A percentile compares a stretch with the other conserved stretches of the same genome.
phyloP scores from a whole-genome alignment of 2,888 invertebrate species.

The Subacronicta megacephala region DNA sequence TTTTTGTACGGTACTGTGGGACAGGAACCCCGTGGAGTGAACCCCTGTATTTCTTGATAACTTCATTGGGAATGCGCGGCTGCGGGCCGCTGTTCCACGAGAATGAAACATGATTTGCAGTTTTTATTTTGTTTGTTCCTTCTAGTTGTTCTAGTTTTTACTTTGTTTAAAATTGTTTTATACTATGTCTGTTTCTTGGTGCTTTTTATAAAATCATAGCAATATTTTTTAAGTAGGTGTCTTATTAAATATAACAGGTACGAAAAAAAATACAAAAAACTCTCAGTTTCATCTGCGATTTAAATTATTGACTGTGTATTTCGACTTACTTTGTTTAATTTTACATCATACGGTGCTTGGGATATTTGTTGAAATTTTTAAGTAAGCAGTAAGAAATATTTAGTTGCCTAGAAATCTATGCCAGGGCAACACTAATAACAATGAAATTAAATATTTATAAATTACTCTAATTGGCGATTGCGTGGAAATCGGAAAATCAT shows the following conservation, averaged over 20 bases:
- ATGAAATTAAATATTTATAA: neutral
- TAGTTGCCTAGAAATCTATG: too few relatives aligned
- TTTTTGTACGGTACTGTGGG: slow-evolving; percentile 71
- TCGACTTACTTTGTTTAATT: too few relatives aligned
- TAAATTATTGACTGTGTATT: too few relatives aligned
- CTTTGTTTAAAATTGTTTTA: slow-evolving; percentile 20
- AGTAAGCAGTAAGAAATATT: too few relatives aligned
- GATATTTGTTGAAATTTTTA: too few relatives aligned
- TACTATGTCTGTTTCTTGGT: slow-evolving; percentile 25
- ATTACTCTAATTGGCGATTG: neutral
- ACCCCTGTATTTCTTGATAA: slow-evolving; percentile 83
- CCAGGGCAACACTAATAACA: too few relatives aligned
- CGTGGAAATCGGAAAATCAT: slow-evolving; percentile 10
- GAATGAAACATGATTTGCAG: slow-evolving; percentile 66
- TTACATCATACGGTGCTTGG: too few relatives aligned
- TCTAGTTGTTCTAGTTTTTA: slow-evolving; percentile 18
- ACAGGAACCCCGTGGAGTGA: slow-evolving; percentile 69
- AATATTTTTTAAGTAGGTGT: too few relatives aligned
- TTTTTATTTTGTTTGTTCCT: slow-evolving; percentile 48
- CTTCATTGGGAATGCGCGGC: slow-evolving; percentile 80
- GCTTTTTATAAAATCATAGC: neutral
- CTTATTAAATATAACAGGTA: too few relatives aligned
- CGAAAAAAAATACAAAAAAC: too few relatives aligned
- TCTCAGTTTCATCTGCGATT: too few relatives aligned
- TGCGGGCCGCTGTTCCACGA: slow-evolving; percentile 66